A percentile compares a stretch with the other conserved stretches of the same genome.
phyloP scores from a whole-genome alignment of 2,888 invertebrate species.

The Conomelus anceps region DNA sequence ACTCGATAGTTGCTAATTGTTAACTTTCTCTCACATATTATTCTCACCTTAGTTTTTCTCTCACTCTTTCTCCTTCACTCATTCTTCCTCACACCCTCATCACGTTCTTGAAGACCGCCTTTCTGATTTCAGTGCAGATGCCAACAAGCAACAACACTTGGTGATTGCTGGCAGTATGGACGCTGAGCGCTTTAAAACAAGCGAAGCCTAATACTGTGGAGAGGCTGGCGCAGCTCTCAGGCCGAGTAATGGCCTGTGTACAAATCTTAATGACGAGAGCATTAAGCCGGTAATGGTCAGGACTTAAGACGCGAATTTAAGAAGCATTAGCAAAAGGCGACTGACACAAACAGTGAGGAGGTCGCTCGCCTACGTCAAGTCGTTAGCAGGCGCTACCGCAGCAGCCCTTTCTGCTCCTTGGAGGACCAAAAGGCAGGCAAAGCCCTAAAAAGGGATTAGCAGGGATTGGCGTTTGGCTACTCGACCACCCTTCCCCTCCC shows the following conservation, averaged over 20 bases:
- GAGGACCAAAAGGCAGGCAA: background rate
- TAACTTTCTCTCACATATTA: too few species aligned
- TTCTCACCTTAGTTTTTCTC: too few species aligned
- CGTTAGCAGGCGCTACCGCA: background rate
- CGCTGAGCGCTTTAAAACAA: background rate
- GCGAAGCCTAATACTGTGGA: background rate
- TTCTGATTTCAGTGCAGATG: background rate
- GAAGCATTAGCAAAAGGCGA: slow-evolving; percentile 14
- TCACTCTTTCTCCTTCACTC: background rate
- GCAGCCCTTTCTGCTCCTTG: background rate
- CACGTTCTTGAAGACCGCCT: background rate
- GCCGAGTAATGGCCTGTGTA: slow-evolving; percentile 6
- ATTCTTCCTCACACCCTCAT: background rate
- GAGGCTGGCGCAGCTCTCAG: background rate
- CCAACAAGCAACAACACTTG: background rate
- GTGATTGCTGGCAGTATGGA: background rate
- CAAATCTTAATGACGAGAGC: slow-evolving; percentile 11
- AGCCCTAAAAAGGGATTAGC: background rate
- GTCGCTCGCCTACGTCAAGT: too few species aligned
- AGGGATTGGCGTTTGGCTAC: background rate
- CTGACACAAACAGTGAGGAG: slow-evolving; percentile 5
- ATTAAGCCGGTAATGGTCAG: slow-evolving; percentile 14
- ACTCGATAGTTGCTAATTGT: too few species aligned
- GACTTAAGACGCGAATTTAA: slow-evolving; percentile 19
- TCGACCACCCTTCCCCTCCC: background rate